Evolutionary conservation across 2,113 vertebrate genomes (phyloP), one percentile per base, ranked within the genome.

Genomic region (Hippopotamus amphibius): DNA sequence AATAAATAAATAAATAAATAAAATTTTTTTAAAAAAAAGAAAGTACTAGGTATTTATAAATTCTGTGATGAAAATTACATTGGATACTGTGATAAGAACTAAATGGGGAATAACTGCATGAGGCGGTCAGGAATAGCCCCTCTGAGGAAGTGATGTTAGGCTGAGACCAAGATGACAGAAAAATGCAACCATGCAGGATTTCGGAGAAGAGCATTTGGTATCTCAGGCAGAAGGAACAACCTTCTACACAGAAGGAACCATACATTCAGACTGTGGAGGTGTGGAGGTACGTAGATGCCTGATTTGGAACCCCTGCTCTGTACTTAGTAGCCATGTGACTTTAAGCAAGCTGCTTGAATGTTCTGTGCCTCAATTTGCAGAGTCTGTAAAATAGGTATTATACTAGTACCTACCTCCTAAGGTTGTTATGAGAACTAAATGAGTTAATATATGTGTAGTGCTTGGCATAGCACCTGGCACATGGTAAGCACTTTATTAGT

Each of bases 61-160:
- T 79, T 83, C n/a, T 83, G 2, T 46, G n/a, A 55, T 88, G 30
- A 95, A 83, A 83, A 69, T 76, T 83, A 88, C 61, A 65, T 88
- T 68, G 41, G 33, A 33, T 77, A 68, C 50, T 88, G 13, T 63
- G 76, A 43, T 96, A 61, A 76, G 33, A 83, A 77, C 17, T 84
- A 87, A 94, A 13, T 37, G 61, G 50, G 14, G 21, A 79, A 28
- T 95, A 80, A 84, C 90, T 89, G 30, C 24, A 13, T 48, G 53
- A 57, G 72, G n/a, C n/a, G 30, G 30, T 93, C 24, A 80, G 71
- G 55, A 96, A 95, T 3, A 68, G 15, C 26, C 26, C 13, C 26
- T 77, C 53, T 72, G 48, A 76, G 37, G 79, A 84, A 92, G 16
- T 76, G 37, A 57, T 50, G 3, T 69, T 57, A 79, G 87, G 19